Evolutionary conservation across 2,797 vertebrate species (phyloP), one percentile per base, ranked within the genome.

Genomic region (Fundulus diaphanus): DNA sequence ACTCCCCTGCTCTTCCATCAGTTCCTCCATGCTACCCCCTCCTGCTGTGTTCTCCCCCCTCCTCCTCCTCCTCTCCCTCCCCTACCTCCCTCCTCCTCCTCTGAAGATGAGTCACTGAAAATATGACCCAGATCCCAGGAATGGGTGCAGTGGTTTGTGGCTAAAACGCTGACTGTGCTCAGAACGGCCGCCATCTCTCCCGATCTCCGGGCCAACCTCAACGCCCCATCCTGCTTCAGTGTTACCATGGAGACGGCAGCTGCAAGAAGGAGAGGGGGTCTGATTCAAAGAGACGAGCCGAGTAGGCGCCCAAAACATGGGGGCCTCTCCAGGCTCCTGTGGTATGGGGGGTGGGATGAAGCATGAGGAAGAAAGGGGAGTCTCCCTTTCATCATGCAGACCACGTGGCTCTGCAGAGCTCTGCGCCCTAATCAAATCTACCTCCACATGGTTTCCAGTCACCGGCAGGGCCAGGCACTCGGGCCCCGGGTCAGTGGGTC

Each of bases 221-320:
- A 7, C 54, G 1, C 56, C 71, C n/a, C 70, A 67, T 73, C 69
- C 24, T 12, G 59, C 44, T 16, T 35, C 51, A 42, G 20, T 24
- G 90, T 93, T 82, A 2, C 93, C 82, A 93, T 92, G 88, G 93
- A 83, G 93, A 94, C 91, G 54, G n/a, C 89, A 88, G 91, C 91
- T 88, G 88, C 83, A 24, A 27, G 68, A 82, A 77, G 73, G 67
- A 5, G 61, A 54, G 51, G 56, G 56, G 74, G 63, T 77, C 72
- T 81, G 81, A 68, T 74, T 74, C 27, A 70, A 73, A 84, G 69
- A 65, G 52, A 11, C 9, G 24, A 56, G 54, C n/a, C 2, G 24
- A 42, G 37, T 12, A 22, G 20, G 33, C 33, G 11, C 33, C 59
- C 1, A 24, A 63, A 24, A 63, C 5, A 24, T 5, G 59, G 35